These are phyloP conservation scores for Pseudomyrmex pallidus DNA, from an alignment of 1,140 invertebrate genomes.

Conservation along the genomic window DNA sequence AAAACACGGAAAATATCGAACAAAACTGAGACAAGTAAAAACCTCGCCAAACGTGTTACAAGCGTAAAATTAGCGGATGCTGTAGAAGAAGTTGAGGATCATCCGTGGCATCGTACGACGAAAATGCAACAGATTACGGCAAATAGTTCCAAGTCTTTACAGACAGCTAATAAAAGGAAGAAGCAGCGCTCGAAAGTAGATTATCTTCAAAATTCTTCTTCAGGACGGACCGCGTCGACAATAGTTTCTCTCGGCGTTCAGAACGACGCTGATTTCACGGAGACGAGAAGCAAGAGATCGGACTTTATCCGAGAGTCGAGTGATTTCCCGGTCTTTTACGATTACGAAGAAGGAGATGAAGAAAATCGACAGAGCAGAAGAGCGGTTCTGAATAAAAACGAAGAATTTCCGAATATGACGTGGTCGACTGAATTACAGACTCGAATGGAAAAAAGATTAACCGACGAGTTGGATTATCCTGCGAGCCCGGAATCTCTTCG, in stretches of 20 bases:
- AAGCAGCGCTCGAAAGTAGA: neutral
- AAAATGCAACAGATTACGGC: conserved; percentile 17
- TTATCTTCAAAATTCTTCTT: conserved; percentile 4
- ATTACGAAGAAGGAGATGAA: conserved; percentile 9
- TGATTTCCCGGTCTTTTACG: conserved; percentile 11
- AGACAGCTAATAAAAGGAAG: neutral
- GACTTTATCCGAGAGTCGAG: conserved; percentile 3
- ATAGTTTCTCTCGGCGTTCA: neutral
- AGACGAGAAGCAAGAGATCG: conserved; percentile 27
- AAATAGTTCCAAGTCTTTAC: neutral
- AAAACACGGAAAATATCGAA: neutral
- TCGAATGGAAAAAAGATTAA: conserved; percentile 48
- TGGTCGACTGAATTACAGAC: conserved; percentile 22
- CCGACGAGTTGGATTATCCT: conserved; percentile 33
- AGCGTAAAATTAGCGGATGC: neutral
- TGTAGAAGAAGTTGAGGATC: neutral
- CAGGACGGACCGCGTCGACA: neutral
- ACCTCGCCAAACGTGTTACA: neutral
- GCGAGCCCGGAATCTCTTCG: conserved; percentile 3
- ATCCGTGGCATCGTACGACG: conserved; percentile 36
- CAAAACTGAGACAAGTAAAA: neutral
- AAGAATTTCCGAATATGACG: conserved; percentile 3
- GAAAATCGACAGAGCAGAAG: conserved; percentile 2
- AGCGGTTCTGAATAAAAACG: conserved; percentile 21
- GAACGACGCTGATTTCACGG: neutral